phyloP scores from a whole-genome alignment of 1,140 invertebrate genomes.

The Chelonus insularis region DNA sequence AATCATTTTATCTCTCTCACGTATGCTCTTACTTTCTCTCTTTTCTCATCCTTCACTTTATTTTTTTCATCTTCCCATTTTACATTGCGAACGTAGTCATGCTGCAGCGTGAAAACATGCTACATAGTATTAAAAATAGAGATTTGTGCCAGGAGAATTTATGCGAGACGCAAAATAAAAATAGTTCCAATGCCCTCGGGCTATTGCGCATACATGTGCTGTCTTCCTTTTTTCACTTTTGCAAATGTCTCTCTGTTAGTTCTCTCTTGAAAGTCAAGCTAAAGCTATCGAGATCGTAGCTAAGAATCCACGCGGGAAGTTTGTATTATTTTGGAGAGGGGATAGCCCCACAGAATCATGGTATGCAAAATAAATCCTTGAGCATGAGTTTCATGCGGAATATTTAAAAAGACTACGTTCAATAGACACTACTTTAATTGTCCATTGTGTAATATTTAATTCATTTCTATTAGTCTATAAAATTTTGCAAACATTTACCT shows the following conservation, averaged over 20 bases:
- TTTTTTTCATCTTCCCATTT: constrained; percentile 9
- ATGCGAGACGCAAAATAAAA: constrained; percentile 27
- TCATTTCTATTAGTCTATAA: neutral
- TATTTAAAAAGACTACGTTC: constrained; percentile 13
- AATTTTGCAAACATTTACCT: neutral
- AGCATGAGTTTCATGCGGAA: constrained; percentile 37
- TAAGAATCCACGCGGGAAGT: neutral
- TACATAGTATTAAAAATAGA: constrained; percentile 31
- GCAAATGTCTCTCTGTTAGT: neutral
- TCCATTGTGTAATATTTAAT: neutral
- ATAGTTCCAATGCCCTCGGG: constrained; percentile 16
- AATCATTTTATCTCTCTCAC: constrained; percentile 1
- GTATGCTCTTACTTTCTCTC: neutral
- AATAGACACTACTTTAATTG: neutral
- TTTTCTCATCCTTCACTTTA: neutral
- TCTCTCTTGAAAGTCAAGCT: constrained; percentile 2
- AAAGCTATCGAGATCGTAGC: constrained; percentile 12
- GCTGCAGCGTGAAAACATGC: constrained; percentile 36
- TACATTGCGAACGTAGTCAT: constrained; percentile 33
- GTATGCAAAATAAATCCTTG: constrained; percentile 39
- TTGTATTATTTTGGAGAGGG: neutral
- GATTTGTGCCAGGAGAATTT: constrained; percentile 34
- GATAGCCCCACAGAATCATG: constrained; percentile 26
- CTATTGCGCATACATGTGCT: neutral
- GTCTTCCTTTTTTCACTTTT: neutral